Evolutionary conservation across 2,888 invertebrate genomes (phyloP).

Genomic region (Cheilosia soror): DNA sequence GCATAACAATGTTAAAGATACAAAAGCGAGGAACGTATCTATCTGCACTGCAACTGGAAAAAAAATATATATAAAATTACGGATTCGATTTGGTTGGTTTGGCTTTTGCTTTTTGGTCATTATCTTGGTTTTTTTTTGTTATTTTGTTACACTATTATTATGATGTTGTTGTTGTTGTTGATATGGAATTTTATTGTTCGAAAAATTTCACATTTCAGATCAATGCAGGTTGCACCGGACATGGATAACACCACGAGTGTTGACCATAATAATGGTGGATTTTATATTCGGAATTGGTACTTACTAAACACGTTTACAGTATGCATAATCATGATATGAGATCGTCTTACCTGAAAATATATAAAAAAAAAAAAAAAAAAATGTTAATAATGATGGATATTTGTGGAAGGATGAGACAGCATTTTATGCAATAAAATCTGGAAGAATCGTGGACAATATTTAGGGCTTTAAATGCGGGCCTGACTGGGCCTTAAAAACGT

Average conservation of each 20-base stretch:
- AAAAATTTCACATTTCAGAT: not conserved
- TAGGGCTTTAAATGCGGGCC: too few relatives aligned
- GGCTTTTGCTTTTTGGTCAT: slow-evolving; percentile 26
- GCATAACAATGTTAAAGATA: slow-evolving; percentile 53
- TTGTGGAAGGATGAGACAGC: too few relatives aligned
- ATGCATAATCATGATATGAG: not conserved
- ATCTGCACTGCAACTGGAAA: not conserved
- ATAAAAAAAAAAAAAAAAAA: slow-evolving; percentile 14
- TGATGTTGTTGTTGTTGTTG: slow-evolving; percentile 11
- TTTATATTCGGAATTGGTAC: not conserved
- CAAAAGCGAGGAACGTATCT: slow-evolving; percentile 1
- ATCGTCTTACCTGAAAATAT: slow-evolving; percentile 21
- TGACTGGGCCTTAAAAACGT: too few relatives aligned
- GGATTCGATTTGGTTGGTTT: slow-evolving; percentile 65
- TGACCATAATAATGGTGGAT: too few relatives aligned
- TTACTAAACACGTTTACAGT: not conserved
- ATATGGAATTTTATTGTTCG: not conserved
- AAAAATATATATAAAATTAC: slow-evolving; percentile 27
- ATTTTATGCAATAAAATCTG: too few relatives aligned
- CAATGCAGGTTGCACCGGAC: slow-evolving; percentile 18
- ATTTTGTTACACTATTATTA: slow-evolving; percentile 23
- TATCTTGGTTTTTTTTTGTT: slow-evolving; percentile 7
- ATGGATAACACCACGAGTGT: not conserved
- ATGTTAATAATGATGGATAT: not conserved
- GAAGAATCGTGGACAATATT: too few relatives aligned